phyloP scores from a whole-genome alignment of 2,113 vertebrate species.

The Gallinago jamesoni region DNA sequence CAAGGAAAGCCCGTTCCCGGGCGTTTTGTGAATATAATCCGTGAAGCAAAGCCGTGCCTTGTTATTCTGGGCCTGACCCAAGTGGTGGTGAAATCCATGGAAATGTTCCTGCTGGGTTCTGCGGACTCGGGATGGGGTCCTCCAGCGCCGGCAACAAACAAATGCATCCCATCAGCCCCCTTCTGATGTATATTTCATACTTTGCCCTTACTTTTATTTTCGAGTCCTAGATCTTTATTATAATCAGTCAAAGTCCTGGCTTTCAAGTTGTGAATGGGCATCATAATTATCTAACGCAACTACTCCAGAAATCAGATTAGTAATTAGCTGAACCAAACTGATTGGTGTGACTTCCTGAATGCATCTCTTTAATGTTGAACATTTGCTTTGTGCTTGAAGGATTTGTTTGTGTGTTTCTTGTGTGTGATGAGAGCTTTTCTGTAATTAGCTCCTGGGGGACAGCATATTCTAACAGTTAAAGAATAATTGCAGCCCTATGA shows the following conservation, averaged over 20 bases:
- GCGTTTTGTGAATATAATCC: neutral
- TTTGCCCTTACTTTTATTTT: conserved; percentile 62
- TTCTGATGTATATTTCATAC: conserved; percentile 58
- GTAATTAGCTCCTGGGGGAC: conserved; percentile 99
- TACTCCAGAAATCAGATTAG: conserved; percentile 92
- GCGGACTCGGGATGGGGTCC: neutral
- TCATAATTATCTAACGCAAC: conserved; percentile 94
- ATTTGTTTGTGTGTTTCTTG: conserved; percentile 99
- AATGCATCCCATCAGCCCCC: neutral
- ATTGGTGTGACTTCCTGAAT: conserved; percentile 91
- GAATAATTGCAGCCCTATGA: conserved; percentile 97
- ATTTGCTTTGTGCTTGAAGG: conserved; percentile 99
- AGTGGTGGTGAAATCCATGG: neutral
- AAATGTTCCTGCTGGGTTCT: neutral
- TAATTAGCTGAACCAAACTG: conserved; percentile 96
- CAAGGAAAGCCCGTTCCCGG: rapidly evolving
- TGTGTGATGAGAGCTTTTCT: conserved; percentile 95
- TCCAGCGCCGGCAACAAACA: neutral
- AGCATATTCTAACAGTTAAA: conserved; percentile 93
- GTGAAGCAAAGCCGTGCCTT: neutral
- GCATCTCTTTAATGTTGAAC: conserved; percentile 96
- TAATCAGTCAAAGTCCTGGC: conserved; percentile 78
- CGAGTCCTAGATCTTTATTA: conserved; percentile 79
- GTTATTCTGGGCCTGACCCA: neutral
- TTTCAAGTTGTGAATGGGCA: conserved; percentile 86